A percentile compares a stretch with the other conserved stretches of the same genome.
Evolutionary conservation across 2,888 invertebrate genomes (phyloP).

Genomic region (Drosophila ezoana): DNA sequence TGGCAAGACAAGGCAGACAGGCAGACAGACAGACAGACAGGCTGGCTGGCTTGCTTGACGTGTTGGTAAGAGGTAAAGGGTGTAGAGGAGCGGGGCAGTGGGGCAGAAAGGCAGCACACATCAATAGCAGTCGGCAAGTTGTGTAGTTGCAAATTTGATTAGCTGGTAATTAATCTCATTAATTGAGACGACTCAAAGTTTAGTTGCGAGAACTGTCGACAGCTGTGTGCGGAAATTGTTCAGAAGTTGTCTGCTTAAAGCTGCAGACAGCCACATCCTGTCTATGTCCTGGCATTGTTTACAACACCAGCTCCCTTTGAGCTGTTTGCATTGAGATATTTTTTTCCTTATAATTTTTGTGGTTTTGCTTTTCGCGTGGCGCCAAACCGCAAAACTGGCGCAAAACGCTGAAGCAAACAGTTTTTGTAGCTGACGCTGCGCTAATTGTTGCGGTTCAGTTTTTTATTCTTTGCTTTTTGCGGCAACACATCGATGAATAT

Average conservation of each 20-base stretch:
- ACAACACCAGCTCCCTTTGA: not conserved
- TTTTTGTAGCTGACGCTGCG: constrained; percentile 48
- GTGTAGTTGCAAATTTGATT: constrained; percentile 74
- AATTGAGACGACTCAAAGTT: constrained; percentile 63
- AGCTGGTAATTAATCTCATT: constrained; percentile 75
- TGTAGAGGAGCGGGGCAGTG: not conserved
- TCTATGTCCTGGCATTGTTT: constrained; percentile 30
- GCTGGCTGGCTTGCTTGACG: constrained; percentile 11
- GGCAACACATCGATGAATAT: constrained; percentile 21
- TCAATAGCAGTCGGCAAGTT: constrained; percentile 50
- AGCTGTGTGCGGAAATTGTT: constrained; percentile 63
- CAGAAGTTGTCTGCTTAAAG: constrained; percentile 53
- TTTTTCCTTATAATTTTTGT: constrained; percentile 27
- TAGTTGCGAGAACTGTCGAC: constrained; percentile 62
- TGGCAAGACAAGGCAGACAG: constrained; percentile 12
- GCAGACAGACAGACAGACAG: not conserved
- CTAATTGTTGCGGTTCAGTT: constrained; percentile 43
- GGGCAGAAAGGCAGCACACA: constrained; percentile 26
- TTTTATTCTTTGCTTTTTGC: constrained; percentile 3
- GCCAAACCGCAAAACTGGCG: constrained; percentile 33
- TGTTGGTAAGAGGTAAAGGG: not conserved
- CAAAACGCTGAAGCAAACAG: constrained; percentile 32
- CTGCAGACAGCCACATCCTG: constrained; percentile 29
- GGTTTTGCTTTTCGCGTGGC: not conserved
- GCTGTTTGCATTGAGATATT: constrained; percentile 29